Conservation (phyloP, 2,797 vertebrate species). For the Pyrocephalus nanus region DNA sequence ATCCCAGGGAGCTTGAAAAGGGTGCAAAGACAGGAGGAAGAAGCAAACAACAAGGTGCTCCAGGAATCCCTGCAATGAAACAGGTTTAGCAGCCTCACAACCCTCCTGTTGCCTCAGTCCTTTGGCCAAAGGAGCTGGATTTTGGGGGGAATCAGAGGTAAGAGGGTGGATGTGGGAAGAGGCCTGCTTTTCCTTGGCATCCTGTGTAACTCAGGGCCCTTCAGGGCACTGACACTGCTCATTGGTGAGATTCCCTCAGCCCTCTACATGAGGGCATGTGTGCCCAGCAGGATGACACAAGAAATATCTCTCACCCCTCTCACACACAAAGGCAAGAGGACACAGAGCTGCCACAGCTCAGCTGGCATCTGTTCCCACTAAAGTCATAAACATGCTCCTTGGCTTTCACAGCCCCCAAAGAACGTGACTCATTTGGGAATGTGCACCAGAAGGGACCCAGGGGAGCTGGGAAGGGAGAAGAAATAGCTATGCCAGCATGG, state of each 20-base stretch:
- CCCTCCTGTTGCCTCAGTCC: background rate
- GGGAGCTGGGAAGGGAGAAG: background rate
- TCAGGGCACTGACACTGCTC: background rate
- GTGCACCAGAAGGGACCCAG: background rate
- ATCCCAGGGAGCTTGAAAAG: background rate
- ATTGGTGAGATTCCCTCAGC: background rate
- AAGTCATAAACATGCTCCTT: background rate
- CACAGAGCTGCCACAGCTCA: background rate
- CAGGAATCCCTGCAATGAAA: background rate
- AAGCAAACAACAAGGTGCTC: background rate
- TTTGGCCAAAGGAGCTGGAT: background rate
- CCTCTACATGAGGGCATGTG: background rate
- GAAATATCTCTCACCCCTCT: background rate
- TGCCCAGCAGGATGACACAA: background rate
- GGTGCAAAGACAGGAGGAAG: background rate
- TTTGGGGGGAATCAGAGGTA: background rate
- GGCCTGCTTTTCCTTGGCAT: background rate
- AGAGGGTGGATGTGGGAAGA: background rate
- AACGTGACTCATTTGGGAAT: background rate
- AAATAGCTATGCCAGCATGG: background rate
- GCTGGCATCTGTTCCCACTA: background rate
- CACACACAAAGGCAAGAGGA: background rate
- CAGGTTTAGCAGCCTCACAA: background rate
- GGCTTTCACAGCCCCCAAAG: background rate
- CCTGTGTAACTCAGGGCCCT: rapidly evolving